phyloP scores from a whole-genome alignment of 2,888 invertebrate species.

The Zaprionus lineosus region DNA sequence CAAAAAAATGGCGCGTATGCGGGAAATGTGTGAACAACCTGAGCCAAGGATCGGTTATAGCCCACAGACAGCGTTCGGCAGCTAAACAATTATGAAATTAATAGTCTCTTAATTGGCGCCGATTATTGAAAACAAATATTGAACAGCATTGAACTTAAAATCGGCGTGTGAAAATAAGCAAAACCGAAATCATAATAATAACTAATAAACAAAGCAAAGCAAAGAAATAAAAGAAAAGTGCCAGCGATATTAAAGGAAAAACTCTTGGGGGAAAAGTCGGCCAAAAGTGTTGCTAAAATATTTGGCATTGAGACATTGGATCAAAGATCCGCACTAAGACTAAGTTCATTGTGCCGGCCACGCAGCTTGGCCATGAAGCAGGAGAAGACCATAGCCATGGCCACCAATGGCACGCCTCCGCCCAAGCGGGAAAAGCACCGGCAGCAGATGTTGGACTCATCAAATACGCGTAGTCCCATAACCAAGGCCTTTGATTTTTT shows the following conservation, averaged over 20 bases:
- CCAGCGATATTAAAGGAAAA: constrained; percentile 7
- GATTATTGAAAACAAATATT: constrained; percentile 53
- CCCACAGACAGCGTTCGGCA: constrained; percentile 14
- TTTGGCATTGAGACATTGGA: constrained; percentile 37
- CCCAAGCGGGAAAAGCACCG: constrained; percentile 41
- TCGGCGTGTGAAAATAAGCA: neutral
- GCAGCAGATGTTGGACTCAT: constrained; percentile 32
- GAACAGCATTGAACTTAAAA: constrained; percentile 59
- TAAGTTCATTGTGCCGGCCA: constrained; percentile 47
- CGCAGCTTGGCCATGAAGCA: constrained; percentile 73
- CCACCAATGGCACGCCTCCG: constrained; percentile 37
- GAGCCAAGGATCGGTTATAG: constrained; percentile 51
- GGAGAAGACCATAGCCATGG: constrained; percentile 65
- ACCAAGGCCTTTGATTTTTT: constrained; percentile 82
- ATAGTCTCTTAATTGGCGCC: constrained; percentile 67
- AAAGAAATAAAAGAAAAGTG: constrained; percentile 4
- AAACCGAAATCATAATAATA: too few species aligned
- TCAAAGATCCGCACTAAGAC: constrained; percentile 13
- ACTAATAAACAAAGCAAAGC: neutral
- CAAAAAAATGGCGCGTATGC: constrained; percentile 47
- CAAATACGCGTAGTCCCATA: constrained; percentile 78
- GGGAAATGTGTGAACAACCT: constrained; percentile 65
- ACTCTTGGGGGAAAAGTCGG: constrained; percentile 20
- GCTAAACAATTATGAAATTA: constrained; percentile 69
- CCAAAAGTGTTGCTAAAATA: constrained; percentile 17